Evolutionary conservation across 2,113 vertebrate species (phyloP).

Genomic region (Erinaceus europaeus): DNA sequence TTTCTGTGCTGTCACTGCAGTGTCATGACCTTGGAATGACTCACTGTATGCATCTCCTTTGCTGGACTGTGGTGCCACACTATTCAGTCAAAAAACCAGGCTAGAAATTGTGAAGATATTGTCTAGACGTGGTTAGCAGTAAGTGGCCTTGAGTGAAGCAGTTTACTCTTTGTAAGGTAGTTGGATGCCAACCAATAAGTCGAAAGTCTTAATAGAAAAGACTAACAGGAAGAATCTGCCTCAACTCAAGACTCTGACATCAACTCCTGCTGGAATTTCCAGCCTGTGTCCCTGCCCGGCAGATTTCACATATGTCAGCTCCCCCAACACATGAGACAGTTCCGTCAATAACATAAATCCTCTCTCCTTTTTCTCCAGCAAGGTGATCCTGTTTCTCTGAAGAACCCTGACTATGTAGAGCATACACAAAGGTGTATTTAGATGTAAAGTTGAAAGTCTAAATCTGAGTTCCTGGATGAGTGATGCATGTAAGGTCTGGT

Average conservation of each 20-base stretch:
- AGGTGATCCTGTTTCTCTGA: too few relatives aligned
- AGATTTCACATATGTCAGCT: background rate
- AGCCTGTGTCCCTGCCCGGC: background rate
- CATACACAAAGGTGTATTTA: too few relatives aligned
- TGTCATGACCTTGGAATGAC: background rate
- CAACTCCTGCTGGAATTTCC: background rate
- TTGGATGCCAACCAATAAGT: background rate
- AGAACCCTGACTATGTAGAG: background rate
- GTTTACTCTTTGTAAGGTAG: too few relatives aligned
- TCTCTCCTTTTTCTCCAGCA: too few relatives aligned
- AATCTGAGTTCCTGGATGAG: background rate
- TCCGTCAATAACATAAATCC: background rate
- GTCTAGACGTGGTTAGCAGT: background rate
- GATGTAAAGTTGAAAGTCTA: background rate
- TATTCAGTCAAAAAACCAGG: background rate
- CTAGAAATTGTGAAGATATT: background rate
- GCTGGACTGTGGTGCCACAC: background rate
- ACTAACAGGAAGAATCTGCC: background rate
- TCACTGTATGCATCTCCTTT: background rate
- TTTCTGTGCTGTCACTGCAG: too few relatives aligned
- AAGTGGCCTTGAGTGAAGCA: background rate
- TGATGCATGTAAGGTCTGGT: background rate
- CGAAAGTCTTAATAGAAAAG: background rate
- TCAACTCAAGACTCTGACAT: background rate
- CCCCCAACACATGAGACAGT: background rate